Evolutionary conservation across 2,113 vertebrate species (phyloP).

Genomic region (Oryzias celebensis): DNA sequence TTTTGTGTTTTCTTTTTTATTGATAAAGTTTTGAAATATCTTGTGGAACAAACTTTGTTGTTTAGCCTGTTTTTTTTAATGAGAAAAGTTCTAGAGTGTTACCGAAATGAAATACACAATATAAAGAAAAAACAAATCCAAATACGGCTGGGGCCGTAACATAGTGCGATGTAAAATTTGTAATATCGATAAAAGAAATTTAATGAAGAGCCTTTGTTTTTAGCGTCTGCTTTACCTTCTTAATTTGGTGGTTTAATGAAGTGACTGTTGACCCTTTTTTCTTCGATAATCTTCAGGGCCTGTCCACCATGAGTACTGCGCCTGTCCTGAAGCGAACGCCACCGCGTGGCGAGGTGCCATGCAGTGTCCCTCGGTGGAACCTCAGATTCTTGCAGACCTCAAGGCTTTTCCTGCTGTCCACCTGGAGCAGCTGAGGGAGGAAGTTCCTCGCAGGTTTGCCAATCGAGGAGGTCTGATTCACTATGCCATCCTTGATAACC

Average conservation of each 20-base stretch:
- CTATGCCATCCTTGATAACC: conserved; percentile 85
- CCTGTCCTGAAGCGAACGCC: conserved; percentile 82
- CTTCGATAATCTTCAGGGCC: conserved; percentile 72
- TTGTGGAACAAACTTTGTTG: too few relatives aligned
- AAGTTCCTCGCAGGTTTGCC: conserved; percentile 84
- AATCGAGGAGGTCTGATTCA: conserved; percentile 87
- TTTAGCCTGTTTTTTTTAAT: too few relatives aligned
- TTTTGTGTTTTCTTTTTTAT: too few relatives aligned
- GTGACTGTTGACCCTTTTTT: not conserved
- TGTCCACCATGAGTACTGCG: conserved; percentile 90
- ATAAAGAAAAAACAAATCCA: too few relatives aligned
- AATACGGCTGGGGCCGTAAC: too few relatives aligned
- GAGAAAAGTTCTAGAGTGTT: too few relatives aligned
- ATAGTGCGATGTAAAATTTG: too few relatives aligned
- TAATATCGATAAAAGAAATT: too few relatives aligned
- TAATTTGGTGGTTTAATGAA: not conserved
- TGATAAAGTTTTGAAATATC: too few relatives aligned
- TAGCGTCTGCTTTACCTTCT: too few relatives aligned
- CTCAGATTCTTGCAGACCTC: conserved; percentile 85
- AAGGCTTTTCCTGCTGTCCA: conserved; percentile 82
- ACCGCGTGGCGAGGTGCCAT: conserved; percentile 77
- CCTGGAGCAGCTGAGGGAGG: conserved; percentile 81
- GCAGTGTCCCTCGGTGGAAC: conserved; percentile 82
- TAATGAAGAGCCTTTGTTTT: too few relatives aligned
- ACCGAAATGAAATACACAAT: too few relatives aligned